A percentile compares a stretch with the other conserved stretches of the same genome.
phyloP scores from a whole-genome alignment of 2,888 invertebrate species.

The Acheta domesticus region DNA sequence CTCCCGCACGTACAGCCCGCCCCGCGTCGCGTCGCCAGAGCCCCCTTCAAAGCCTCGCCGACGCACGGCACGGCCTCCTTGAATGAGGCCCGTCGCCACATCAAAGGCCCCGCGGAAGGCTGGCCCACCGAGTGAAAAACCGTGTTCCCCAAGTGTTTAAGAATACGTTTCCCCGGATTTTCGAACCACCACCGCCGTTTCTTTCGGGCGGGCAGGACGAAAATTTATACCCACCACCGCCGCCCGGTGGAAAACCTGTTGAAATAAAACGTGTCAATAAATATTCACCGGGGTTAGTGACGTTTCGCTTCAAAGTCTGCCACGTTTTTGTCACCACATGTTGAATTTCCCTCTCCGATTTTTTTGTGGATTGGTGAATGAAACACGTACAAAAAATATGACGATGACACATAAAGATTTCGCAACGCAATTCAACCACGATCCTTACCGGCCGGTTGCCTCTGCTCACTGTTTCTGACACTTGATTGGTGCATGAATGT shows the following conservation, averaged over 20 bases:
- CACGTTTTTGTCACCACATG: conserved; percentile 5
- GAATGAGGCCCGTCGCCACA: not conserved
- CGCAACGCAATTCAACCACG: not conserved
- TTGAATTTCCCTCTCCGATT: not conserved
- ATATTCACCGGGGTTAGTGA: not conserved
- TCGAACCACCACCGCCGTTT: not conserved
- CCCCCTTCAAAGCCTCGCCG: too few species aligned
- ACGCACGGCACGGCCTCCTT: not conserved
- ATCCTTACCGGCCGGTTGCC: not conserved
- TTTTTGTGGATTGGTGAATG: too few species aligned
- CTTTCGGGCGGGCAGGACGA: not conserved
- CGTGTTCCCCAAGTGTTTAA: not conserved
- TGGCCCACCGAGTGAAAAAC: not conserved
- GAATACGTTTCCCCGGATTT: conserved; percentile 5
- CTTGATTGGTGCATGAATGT: conserved; percentile 9
- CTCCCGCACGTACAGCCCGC: too few species aligned
- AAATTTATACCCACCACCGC: not conserved
- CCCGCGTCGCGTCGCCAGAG: too few species aligned
- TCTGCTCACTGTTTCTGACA: not conserved
- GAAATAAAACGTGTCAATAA: not conserved
- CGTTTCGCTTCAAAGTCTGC: not conserved
- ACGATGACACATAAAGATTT: not conserved
- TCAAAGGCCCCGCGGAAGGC: not conserved
- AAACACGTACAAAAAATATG: not conserved
- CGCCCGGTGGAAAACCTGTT: not conserved